A percentile compares a stretch with the other conserved stretches of the same genome.
These are phyloP conservation scores for Flabesymbios commensalis DNA, from an alignment of 2,888 invertebrate species.

Conservation along the genomic window DNA sequence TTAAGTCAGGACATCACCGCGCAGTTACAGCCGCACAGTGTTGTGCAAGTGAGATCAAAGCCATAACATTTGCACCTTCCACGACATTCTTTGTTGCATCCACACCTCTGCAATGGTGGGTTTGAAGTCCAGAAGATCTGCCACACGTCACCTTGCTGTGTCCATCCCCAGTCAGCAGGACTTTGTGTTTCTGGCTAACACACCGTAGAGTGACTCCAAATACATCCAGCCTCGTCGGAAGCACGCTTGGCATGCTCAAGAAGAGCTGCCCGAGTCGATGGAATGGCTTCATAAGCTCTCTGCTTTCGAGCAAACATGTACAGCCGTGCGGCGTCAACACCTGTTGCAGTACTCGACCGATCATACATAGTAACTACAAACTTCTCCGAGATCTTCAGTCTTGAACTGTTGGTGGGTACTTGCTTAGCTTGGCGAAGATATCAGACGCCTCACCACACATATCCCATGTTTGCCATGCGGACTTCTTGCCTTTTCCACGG, in stretches of 20 bases:
- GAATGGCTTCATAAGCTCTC: slow-evolving; percentile 29
- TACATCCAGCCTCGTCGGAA: slow-evolving; percentile 24
- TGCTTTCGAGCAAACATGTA: slow-evolving; percentile 39
- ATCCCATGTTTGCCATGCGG: slow-evolving; percentile 37
- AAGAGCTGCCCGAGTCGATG: slow-evolving; percentile 17
- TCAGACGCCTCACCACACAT: slow-evolving; percentile 25
- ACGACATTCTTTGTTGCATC: background rate
- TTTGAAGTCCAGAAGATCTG: background rate
- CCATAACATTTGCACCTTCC: background rate
- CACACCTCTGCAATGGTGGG: no score
- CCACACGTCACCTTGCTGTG: background rate
- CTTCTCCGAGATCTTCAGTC: slow-evolving; percentile 27
- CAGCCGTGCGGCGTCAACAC: slow-evolving; percentile 30
- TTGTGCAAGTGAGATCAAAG: background rate
- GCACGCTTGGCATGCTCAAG: slow-evolving; percentile 30
- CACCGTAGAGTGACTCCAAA: slow-evolving; percentile 20
- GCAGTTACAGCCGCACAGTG: slow-evolving; percentile 3
- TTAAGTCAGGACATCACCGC: no score
- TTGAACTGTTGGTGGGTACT: slow-evolving; percentile 13
- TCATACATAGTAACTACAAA: slow-evolving; percentile 36
- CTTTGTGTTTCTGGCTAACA: background rate
- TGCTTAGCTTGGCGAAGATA: slow-evolving; percentile 19
- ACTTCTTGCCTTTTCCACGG: slow-evolving; percentile 32
- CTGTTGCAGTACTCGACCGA: slow-evolving; percentile 23
- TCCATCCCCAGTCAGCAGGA: slow-evolving; percentile 4